Evolutionary conservation across 2,797 vertebrate genomes (phyloP).

Genomic region (Balearica regulorum): DNA sequence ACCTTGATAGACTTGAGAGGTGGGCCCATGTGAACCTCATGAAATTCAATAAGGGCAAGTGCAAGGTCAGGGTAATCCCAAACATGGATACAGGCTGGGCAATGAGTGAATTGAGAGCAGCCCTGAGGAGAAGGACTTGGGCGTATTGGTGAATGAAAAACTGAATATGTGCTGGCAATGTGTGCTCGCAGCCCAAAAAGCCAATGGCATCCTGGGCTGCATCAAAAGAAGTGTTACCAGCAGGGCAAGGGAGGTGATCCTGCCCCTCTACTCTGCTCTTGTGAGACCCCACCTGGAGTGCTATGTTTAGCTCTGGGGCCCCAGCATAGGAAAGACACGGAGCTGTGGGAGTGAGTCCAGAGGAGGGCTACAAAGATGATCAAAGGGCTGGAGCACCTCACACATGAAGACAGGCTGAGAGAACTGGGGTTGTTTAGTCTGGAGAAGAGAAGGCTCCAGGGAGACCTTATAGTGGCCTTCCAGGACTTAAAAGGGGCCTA

Average conservation of each 20-base stretch:
- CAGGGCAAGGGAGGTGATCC: not conserved
- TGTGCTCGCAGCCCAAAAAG: not conserved
- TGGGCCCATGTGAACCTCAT: not conserved
- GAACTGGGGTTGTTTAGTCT: not conserved
- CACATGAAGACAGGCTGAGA: not conserved
- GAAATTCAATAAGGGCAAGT: too few relatives aligned
- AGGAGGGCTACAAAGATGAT: not conserved
- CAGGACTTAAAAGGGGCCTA: not conserved
- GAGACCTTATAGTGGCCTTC: not conserved
- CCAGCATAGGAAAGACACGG: not conserved
- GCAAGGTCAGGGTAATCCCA: not conserved
- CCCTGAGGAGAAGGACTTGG: not conserved
- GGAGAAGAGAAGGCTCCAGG: not conserved
- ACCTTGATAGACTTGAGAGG: not conserved
- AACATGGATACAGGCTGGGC: not conserved
- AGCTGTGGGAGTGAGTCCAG: not conserved
- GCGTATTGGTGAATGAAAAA: not conserved
- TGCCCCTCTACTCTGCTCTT: accelerated
- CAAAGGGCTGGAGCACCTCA: too few relatives aligned
- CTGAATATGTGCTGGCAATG: not conserved
- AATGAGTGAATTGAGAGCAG: not conserved
- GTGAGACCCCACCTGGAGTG: not conserved
- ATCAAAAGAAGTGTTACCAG: not conserved
- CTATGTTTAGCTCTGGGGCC: not conserved
- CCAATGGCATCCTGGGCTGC: not conserved